These are phyloP conservation scores for Desmophyllum pertusum DNA, from an alignment of 92 coral and sea anemone species.

Conservation along the genomic window DNA sequence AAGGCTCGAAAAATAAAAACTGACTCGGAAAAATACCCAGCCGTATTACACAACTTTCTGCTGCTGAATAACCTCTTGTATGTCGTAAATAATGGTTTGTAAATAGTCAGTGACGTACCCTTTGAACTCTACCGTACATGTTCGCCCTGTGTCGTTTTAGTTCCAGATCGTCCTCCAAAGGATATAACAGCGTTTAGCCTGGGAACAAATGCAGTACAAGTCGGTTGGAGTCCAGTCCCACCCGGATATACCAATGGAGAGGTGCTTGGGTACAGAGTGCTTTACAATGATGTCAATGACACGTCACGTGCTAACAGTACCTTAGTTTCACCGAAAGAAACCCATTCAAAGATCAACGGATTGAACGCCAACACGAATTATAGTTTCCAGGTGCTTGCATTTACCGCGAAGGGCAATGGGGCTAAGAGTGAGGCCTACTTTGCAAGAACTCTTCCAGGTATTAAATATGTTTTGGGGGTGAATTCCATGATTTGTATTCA, in stretches of 20 bases:
- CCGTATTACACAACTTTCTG: too few species aligned
- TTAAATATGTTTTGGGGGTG: background rate
- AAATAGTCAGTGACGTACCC: too few species aligned
- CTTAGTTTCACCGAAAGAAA: background rate
- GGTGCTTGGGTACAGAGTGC: constrained; percentile 53
- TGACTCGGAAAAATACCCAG: too few species aligned
- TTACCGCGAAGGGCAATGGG: constrained; percentile 32
- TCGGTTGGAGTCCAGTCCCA: constrained; percentile 51
- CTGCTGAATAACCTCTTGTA: too few species aligned
- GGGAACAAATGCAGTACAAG: constrained; percentile 29
- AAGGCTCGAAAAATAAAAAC: too few species aligned
- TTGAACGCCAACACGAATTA: constrained; percentile 18
- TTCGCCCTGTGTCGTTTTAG: background rate
- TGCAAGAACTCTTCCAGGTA: constrained; percentile 3
- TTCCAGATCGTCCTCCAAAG: constrained; percentile 53
- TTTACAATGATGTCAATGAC: constrained; percentile 14
- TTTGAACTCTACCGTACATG: background rate
- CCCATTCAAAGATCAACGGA: constrained; percentile 8
- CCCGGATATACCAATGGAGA: constrained; percentile 41
- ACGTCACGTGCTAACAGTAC: constrained; percentile 10
- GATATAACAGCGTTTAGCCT: constrained; percentile 6
- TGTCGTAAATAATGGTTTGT: too few species aligned
- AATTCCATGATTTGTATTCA: too few species aligned
- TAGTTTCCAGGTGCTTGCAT: constrained; percentile 28
- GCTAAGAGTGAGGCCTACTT: background rate